A percentile compares a stretch with the other conserved stretches of the same genome.
phyloP scores from a whole-genome alignment of 2,113 vertebrate species.

The Ptilonorhynchus violaceus region DNA sequence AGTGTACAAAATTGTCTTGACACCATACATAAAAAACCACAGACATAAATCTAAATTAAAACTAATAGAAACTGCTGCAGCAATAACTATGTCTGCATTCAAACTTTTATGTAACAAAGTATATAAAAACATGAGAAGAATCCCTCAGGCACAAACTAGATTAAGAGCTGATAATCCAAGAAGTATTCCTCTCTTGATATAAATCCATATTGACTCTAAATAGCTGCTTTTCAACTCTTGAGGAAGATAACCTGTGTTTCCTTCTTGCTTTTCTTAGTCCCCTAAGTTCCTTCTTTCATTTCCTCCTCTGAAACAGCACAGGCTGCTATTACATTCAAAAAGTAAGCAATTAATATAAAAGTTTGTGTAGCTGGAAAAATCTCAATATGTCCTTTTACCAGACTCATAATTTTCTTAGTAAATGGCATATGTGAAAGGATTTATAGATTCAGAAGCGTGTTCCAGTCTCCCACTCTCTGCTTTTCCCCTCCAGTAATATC shows the following conservation, averaged over 20 bases:
- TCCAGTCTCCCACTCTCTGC: background rate
- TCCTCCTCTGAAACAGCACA: background rate
- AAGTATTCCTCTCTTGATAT: background rate
- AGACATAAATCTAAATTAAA: background rate
- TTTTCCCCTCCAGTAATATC: background rate
- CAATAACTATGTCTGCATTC: background rate
- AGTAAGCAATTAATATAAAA: constrained; percentile 63
- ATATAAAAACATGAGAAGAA: background rate
- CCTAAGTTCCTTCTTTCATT: background rate
- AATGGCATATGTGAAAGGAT: background rate
- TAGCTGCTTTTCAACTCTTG: background rate
- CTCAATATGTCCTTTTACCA: constrained; percentile 18
- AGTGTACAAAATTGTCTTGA: background rate
- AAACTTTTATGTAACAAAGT: background rate
- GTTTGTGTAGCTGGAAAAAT: constrained; percentile 62
- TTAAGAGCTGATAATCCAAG: constrained; percentile 15
- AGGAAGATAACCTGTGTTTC: background rate
- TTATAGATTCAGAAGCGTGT: background rate
- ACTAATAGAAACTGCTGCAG: background rate
- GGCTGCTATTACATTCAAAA: background rate
- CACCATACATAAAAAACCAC: background rate
- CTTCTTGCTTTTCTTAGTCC: background rate
- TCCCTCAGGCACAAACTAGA: constrained; percentile 2
- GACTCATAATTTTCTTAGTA: constrained; percentile 23
- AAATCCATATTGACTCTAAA: background rate